Evolutionary conservation across 2,888 invertebrate species (phyloP), one percentile per base, ranked within the genome.

Genomic region (Clusia tigrina): DNA sequence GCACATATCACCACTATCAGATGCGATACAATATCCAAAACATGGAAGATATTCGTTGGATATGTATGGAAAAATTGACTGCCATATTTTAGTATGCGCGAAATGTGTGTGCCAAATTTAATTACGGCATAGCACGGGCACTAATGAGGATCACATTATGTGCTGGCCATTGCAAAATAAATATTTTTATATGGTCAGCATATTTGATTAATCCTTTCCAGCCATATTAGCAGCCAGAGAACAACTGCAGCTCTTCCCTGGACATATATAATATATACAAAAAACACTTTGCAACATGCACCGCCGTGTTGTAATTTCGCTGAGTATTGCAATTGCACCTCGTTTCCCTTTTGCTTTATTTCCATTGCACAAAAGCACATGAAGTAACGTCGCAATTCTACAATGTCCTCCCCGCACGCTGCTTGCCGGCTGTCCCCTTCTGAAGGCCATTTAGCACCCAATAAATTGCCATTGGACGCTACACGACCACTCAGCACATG

Each of bases 381-480:
- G 42, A 32, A 9, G 9, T 42, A 42, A 42, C 3, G n/a, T 42
- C 9, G 42, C 42, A 42, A n/a, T 12, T 9, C 6, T 12, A 6
- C 6, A 12, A 42, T 6, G n/a, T 3, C 42, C n/a, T 6, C 12
- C 42, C 9, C n/a, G 42, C 3, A 6, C n/a, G 42, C 9, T 15
- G 3, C 42, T 5, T 42, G 6, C 42, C 42, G n/a, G n/a, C 42
- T n/a, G n/a, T n/a, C 9, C 42, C 9, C 42, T 3, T 48, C 3
- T 48, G 48, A 6, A 15, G 3, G 48, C 48, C 48, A 48, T 48
- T 48, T 48, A 48, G 48, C 48, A 48, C 48, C 48, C 48, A 48
- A 48, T 48, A 48, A 48, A 48, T 48, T 20, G 48, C 48, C 18
- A 48, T 48, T 48, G 20, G 48, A 48, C 48, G 22, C 48, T 3